These are phyloP conservation scores for Brevimyrus niger DNA, from an alignment of 2,113 vertebrate genomes.

Conservation along the genomic window DNA sequence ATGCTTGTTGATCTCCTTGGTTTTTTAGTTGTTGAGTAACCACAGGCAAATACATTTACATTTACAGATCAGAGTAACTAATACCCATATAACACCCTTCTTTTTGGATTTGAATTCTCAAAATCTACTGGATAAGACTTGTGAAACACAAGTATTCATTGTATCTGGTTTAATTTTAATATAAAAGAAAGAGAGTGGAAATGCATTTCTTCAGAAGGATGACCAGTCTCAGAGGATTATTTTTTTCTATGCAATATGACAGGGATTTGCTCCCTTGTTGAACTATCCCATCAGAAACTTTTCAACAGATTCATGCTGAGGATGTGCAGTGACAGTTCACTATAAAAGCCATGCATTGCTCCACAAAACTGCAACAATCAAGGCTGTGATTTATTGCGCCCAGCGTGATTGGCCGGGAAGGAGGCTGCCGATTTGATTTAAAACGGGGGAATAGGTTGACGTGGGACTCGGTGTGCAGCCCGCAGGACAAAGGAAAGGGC, in stretches of 20 bases:
- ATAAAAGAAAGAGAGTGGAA: not conserved
- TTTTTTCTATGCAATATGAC: not conserved
- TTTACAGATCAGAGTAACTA: not conserved
- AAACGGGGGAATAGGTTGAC: slow-evolving; percentile 11
- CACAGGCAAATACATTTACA: not conserved
- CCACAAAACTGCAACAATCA: not conserved
- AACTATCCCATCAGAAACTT: not conserved
- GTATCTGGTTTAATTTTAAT: not conserved
- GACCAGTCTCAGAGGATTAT: not conserved
- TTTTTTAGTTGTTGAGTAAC: not conserved
- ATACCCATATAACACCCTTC: not conserved
- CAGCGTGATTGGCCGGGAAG: slow-evolving; percentile 2
- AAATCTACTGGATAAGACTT: not conserved
- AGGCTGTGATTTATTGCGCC: not conserved
- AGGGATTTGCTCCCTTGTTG: too few relatives aligned
- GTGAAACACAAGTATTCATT: not conserved
- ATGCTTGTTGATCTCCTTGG: not conserved
- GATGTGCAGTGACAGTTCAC: not conserved
- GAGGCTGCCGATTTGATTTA: slow-evolving; percentile 6
- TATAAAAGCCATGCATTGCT: not conserved
- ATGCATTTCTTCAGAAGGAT: not conserved
- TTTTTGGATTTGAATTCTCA: not conserved
- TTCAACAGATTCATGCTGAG: not conserved
- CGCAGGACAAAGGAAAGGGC: not conserved
- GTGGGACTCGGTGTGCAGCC: not conserved